Conservation (phyloP, 1,140 invertebrate species). For the Ectropis grisescens region DNA sequence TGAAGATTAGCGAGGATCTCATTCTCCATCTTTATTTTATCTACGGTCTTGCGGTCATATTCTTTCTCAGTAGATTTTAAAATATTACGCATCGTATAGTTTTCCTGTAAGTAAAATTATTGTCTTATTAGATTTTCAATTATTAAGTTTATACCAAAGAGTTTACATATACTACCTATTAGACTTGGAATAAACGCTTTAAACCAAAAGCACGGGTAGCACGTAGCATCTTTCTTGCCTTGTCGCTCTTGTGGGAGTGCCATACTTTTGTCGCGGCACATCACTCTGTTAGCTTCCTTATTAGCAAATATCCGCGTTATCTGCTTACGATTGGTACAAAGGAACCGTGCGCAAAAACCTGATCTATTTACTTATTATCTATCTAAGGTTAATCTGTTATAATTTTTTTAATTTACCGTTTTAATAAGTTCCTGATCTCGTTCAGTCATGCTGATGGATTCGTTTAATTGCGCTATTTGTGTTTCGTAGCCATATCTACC, state of each 20-base stretch:
- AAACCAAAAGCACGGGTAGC: too few species aligned
- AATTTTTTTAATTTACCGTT: conserved; percentile 27
- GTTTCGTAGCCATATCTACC: conserved; percentile 55
- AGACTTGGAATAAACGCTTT: too few species aligned
- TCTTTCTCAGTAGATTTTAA: conserved; percentile 63
- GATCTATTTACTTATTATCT: too few species aligned
- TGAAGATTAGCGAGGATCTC: conserved; percentile 75
- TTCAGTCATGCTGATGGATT: conserved; percentile 72
- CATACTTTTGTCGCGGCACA: too few species aligned
- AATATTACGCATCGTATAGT: conserved; percentile 54
- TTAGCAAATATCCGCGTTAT: too few species aligned
- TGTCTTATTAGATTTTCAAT: not conserved
- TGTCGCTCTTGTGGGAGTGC: too few species aligned
- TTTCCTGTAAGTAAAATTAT: conserved; percentile 57
- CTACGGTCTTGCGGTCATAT: conserved; percentile 63
- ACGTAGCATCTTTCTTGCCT: too few species aligned
- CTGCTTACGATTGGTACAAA: too few species aligned
- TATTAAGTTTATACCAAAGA: not conserved
- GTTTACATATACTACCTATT: conserved; percentile 2
- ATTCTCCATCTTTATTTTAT: conserved; percentile 74
- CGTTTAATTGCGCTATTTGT: conserved; percentile 67
- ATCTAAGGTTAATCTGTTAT: too few species aligned
- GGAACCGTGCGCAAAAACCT: too few species aligned
- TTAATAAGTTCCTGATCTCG: conserved; percentile 69
- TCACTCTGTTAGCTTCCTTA: too few species aligned